Evolutionary conservation across 2,797 vertebrate genomes (phyloP).

Genomic region (Morus bassanus): DNA sequence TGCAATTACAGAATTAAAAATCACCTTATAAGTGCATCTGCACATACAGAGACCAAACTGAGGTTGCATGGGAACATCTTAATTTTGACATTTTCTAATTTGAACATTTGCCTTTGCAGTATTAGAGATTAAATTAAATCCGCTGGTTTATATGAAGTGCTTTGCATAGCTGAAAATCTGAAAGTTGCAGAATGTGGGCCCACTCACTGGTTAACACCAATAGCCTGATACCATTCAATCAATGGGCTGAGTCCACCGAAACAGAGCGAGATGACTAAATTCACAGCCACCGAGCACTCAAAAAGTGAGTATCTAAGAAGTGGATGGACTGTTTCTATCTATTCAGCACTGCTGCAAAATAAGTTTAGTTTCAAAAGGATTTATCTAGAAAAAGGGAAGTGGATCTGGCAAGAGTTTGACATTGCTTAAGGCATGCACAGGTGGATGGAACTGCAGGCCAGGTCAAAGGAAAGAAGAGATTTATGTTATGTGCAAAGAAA

Average conservation of each 20-base stretch:
- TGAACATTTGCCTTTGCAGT: background rate
- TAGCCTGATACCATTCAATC: background rate
- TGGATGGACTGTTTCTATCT: background rate
- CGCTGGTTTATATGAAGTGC: background rate
- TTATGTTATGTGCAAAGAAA: slow-evolving; percentile 92
- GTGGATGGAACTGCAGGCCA: slow-evolving; percentile 91
- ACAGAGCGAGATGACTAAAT: background rate
- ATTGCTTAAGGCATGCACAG: slow-evolving; percentile 93
- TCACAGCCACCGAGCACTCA: background rate
- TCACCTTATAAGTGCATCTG: background rate
- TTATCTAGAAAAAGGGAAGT: slow-evolving; percentile 49
- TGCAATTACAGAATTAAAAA: background rate
- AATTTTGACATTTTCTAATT: background rate
- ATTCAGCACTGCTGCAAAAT: background rate
- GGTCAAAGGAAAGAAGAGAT: slow-evolving; percentile 90
- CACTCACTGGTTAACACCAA: background rate
- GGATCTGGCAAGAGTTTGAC: slow-evolving; percentile 70
- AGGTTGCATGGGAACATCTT: background rate
- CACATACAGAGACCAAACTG: background rate
- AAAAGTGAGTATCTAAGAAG: background rate
- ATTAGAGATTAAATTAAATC: background rate
- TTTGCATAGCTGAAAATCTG: background rate
- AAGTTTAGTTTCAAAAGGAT: slow-evolving; percentile 69
- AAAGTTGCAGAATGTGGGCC: background rate
- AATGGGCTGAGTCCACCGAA: background rate